Conservation (phyloP, 2,797 vertebrate species). For the Dicrostonyx torquatus region DNA sequence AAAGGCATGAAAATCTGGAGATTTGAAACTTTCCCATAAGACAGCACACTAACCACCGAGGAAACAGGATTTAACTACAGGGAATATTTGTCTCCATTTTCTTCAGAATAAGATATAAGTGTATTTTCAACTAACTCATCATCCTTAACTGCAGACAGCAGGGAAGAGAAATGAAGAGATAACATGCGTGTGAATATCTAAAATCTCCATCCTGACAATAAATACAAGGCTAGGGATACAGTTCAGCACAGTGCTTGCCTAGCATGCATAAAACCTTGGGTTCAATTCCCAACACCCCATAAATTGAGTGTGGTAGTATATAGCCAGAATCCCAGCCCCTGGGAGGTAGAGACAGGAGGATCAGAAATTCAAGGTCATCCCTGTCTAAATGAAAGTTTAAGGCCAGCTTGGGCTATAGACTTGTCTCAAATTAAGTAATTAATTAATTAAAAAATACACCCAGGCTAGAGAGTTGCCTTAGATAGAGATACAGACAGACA, state of each 20-base stretch:
- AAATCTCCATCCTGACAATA: slow-evolving; percentile 52
- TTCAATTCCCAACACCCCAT: background rate
- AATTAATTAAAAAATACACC: too few relatives aligned
- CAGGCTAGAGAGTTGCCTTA: background rate
- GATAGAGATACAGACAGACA: background rate
- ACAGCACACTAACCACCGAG: background rate
- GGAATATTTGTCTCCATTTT: slow-evolving; percentile 54
- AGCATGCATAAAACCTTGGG: background rate
- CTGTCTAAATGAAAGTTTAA: background rate
- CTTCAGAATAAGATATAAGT: slow-evolving; percentile 50
- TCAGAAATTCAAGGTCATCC: background rate
- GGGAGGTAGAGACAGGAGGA: background rate
- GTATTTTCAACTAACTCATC: slow-evolving; percentile 39
- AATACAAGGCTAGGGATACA: background rate
- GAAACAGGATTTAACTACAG: background rate
- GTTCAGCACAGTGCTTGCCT: background rate
- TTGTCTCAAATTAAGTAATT: background rate
- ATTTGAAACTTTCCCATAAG: slow-evolving; percentile 48
- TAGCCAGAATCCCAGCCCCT: background rate
- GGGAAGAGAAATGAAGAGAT: slow-evolving; percentile 48
- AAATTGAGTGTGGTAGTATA: background rate
- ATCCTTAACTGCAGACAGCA: background rate
- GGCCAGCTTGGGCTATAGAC: background rate
- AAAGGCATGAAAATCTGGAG: slow-evolving; percentile 46
- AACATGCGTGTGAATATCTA: background rate